Conservation (phyloP, 2,113 vertebrate genomes). For the Antigone vipio region DNA sequence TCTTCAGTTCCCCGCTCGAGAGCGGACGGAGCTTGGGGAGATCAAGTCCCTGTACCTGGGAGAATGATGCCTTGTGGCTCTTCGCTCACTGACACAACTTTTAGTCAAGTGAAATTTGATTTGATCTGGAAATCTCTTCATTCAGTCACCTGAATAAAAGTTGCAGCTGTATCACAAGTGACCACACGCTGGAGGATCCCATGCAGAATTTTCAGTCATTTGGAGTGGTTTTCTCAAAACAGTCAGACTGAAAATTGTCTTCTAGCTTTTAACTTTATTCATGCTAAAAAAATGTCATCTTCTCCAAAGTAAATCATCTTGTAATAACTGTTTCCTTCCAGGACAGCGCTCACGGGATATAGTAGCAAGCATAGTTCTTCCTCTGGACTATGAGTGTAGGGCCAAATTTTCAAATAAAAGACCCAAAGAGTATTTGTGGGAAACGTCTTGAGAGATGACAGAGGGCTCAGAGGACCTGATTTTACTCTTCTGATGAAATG, state of each 20-base stretch:
- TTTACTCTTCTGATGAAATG: background rate
- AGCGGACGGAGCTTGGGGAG: background rate
- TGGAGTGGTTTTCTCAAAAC: background rate
- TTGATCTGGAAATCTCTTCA: too few species aligned
- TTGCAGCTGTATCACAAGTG: background rate
- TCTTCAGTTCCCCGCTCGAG: background rate
- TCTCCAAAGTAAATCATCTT: background rate
- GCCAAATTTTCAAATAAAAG: background rate
- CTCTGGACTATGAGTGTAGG: background rate
- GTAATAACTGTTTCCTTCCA: background rate
- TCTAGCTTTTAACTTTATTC: background rate
- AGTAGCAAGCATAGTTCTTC: background rate
- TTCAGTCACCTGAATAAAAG: background rate
- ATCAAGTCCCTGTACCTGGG: background rate
- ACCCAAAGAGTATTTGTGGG: background rate
- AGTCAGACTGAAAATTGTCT: background rate
- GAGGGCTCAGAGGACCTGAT: background rate
- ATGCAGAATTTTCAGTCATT: background rate
- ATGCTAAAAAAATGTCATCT: background rate
- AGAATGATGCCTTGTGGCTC: background rate
- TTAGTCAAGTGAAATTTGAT: too few species aligned
- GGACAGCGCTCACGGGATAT: background rate
- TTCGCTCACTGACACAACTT: background rate
- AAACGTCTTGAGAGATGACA: background rate
- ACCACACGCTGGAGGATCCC: background rate